A percentile compares a stretch with the other conserved stretches of the same genome.
Conservation (phyloP, 1,140 invertebrate genomes). For the Anastatus disparis region DNA sequence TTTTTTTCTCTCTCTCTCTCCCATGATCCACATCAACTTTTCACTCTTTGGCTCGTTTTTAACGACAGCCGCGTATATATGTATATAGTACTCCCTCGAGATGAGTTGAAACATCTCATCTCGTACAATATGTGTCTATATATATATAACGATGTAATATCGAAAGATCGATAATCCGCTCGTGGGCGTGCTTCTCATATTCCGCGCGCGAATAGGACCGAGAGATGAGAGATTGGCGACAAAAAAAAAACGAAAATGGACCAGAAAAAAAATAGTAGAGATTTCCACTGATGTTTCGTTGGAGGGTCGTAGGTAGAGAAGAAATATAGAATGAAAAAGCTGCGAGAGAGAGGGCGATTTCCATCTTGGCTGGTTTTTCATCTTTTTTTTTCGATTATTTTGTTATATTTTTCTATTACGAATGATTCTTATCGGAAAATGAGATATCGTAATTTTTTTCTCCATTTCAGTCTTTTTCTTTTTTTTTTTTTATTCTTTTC, state of each 20-base stretch:
- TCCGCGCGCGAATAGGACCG: neutral
- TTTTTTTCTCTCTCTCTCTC: too few species aligned
- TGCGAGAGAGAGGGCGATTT: too few species aligned
- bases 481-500: too few species aligned
- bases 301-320: too few species aligned
- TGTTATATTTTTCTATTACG: neutral
- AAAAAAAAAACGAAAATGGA: too few species aligned
- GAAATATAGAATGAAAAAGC: too few species aligned
- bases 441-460: neutral
- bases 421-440: neutral
- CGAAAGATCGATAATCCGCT: constrained; percentile 26
- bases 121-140: neutral
- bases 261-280: too few species aligned
- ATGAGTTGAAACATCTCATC: constrained; percentile 14
- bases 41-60: constrained; percentile 43
- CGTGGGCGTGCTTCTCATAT: constrained; percentile 18
- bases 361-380: too few species aligned
- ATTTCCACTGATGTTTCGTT: too few species aligned
- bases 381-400: too few species aligned
- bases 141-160: constrained; percentile 21
- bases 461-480: too few species aligned
- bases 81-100: constrained; percentile 11
- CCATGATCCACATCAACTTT: too few species aligned
- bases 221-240: neutral
- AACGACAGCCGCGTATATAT: constrained; percentile 7